phyloP scores from a whole-genome alignment of 2,797 vertebrate species.

The Anas georgica region DNA sequence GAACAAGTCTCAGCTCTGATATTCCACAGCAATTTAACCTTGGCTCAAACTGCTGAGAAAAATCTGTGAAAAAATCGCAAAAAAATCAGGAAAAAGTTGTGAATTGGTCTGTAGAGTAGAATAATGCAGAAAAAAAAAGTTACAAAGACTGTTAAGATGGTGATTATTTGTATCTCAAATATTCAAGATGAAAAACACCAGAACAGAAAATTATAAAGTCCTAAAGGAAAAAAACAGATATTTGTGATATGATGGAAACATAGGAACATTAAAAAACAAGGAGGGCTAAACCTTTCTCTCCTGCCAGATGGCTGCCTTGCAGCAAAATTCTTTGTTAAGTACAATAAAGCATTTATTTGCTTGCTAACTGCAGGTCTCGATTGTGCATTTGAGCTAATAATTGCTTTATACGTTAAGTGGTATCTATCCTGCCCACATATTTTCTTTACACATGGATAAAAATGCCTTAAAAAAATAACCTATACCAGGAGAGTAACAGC shows the following conservation, averaged over 20 bases:
- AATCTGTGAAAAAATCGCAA: not conserved
- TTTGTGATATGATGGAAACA: not conserved
- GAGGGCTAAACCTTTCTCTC: not conserved
- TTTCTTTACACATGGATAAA: not conserved
- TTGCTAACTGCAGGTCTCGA: not conserved
- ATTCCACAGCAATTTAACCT: not conserved
- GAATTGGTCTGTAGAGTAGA: not conserved
- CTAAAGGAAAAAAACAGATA: not conserved
- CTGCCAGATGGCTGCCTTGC: not conserved
- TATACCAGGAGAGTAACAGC: not conserved
- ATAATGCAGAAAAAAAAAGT: not conserved
- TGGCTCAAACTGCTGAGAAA: not conserved
- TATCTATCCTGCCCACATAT: not conserved
- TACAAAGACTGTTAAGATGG: not conserved
- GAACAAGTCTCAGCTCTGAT: not conserved
- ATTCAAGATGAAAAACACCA: not conserved
- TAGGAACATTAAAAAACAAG: not conserved
- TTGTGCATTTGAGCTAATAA: not conserved
- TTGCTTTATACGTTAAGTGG: not conserved
- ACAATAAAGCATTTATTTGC: not conserved
- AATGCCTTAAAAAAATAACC: not conserved
- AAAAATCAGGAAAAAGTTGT: not conserved
- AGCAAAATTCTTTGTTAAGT: not conserved
- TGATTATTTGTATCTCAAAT: not conserved
- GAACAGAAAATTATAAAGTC: not conserved